Percentiles rank a stretch among this genome's conserved stretches.
phyloP scores from a whole-genome alignment of 1,140 invertebrate species.

The Diprion similis region DNA sequence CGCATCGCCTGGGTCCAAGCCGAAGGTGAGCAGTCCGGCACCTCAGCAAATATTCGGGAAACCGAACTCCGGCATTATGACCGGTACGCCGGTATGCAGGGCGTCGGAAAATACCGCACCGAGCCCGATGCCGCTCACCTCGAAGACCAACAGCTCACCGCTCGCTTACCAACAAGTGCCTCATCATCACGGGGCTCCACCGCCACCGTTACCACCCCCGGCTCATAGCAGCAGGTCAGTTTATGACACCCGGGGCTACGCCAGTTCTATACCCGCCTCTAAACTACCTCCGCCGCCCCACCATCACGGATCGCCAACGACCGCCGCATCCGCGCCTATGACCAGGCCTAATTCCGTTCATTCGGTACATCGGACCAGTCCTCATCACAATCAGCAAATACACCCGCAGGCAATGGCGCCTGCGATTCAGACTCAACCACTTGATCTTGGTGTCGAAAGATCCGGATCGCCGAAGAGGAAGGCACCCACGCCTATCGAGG shows the following conservation, averaged over 20 bases:
- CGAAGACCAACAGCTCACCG: constrained; percentile 72
- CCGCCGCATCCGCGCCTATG: constrained; percentile 43
- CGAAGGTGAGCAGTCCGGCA: constrained; percentile 80
- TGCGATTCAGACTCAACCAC: constrained; percentile 72
- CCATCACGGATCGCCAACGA: constrained; percentile 62
- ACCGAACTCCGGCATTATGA: constrained; percentile 69
- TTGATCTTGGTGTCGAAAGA: constrained; percentile 73
- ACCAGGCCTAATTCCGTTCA: constrained; percentile 55
- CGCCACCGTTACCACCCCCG: constrained; percentile 62
- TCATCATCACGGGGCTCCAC: constrained; percentile 63
- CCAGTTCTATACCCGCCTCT: constrained; percentile 60
- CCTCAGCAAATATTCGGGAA: constrained; percentile 81
- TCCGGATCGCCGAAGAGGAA: constrained; percentile 67
- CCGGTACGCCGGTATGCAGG: constrained; percentile 68
- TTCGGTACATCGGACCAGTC: constrained; percentile 49
- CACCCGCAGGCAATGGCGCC: constrained; percentile 33
- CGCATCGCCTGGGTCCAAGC: constrained; percentile 63
- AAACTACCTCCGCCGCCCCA: constrained; percentile 62
- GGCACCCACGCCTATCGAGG: constrained; percentile 52
- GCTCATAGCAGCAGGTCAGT: constrained; percentile 63
- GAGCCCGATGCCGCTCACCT: constrained; percentile 63
- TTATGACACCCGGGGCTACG: constrained; percentile 59
- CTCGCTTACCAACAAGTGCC: constrained; percentile 70
- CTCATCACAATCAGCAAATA: constrained; percentile 20
- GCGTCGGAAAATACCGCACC: constrained; percentile 55